Conservation (phyloP, 2,113 vertebrate species). For the Tupaia tana region DNA sequence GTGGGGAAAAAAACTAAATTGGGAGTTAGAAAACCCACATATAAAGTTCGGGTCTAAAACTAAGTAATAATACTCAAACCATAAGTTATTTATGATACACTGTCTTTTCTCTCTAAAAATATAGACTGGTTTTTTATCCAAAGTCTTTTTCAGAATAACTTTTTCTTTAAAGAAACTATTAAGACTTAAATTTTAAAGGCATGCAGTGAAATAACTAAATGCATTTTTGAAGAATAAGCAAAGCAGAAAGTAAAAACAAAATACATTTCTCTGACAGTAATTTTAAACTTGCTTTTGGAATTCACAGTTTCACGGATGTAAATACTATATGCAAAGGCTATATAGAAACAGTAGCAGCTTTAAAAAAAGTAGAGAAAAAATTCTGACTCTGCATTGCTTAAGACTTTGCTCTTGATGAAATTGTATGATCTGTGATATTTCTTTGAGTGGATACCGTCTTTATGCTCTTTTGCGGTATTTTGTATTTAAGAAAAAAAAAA, state of each 20-base stretch:
- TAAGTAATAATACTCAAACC: background rate
- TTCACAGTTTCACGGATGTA: background rate
- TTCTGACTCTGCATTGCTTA: background rate
- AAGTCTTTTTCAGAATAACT: background rate
- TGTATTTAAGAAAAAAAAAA: background rate
- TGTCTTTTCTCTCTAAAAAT: background rate
- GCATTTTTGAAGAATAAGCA: background rate
- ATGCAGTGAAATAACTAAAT: background rate
- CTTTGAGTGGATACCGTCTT: background rate
- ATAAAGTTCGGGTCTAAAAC: background rate
- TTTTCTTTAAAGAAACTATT: background rate
- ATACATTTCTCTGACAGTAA: background rate
- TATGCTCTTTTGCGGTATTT: background rate
- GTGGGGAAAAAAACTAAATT: background rate
- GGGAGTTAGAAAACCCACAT: background rate
- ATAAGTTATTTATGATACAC: background rate
- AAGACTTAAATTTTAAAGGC: background rate
- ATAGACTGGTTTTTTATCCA: background rate
- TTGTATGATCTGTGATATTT: background rate
- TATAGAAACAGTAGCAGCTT: rapidly evolving
- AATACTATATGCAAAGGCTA: background rate
- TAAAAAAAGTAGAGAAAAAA: rapidly evolving
- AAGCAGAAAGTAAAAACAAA: background rate
- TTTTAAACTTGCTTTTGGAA: constrained; percentile 14
- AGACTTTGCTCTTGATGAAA: background rate